Evolutionary conservation across 92 coral and sea anemone genomes (phyloP).

Genomic region (Palythoa grandis): DNA sequence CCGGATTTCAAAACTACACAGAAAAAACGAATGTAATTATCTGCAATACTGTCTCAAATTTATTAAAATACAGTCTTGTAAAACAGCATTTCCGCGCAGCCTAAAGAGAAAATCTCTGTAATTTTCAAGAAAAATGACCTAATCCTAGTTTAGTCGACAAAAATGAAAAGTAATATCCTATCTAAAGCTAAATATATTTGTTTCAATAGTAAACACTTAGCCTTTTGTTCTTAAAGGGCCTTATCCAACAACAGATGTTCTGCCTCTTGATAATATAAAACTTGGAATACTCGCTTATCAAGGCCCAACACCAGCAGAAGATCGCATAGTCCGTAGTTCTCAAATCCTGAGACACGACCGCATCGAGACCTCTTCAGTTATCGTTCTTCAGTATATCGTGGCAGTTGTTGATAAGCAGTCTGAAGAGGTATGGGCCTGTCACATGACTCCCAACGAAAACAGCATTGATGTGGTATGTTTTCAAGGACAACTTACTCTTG

Average conservation of each 20-base stretch:
- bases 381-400: background rate
- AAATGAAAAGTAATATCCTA: too few relatives aligned
- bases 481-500: too few relatives aligned
- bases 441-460: background rate
- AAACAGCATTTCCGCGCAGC: too few relatives aligned
- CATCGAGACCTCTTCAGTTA: background rate
- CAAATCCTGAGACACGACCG: background rate
- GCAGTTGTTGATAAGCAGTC: background rate
- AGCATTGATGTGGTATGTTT: constrained; percentile 5
- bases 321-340: background rate
- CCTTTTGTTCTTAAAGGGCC: background rate
- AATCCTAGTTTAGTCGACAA: too few relatives aligned
- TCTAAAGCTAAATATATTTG: too few relatives aligned
- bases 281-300: background rate
- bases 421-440: background rate
- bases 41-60: too few relatives aligned
- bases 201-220: too few relatives aligned
- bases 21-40: too few relatives aligned
- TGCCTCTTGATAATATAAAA: background rate
- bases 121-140: too few relatives aligned
- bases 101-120: too few relatives aligned
- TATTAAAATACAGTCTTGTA: too few relatives aligned
- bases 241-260: background rate
- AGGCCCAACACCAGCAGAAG: background rate
- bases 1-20: too few relatives aligned